phyloP scores from a whole-genome alignment of 1,140 invertebrate genomes.

The Aphis craccivora region DNA sequence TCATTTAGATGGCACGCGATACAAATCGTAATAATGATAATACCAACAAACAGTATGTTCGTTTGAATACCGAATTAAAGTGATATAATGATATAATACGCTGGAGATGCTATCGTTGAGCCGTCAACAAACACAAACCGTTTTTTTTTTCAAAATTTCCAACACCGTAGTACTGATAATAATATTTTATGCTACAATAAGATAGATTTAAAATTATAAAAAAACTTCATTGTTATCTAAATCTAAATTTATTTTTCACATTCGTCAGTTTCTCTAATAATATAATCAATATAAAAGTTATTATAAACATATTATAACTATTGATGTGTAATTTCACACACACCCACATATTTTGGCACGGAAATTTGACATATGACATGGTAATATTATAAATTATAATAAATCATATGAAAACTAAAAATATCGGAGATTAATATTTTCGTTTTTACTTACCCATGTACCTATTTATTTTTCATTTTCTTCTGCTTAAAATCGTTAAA shows the following conservation, averaged over 20 bases:
- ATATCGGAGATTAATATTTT: no score
- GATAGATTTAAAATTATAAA: not conserved
- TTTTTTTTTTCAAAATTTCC: not conserved
- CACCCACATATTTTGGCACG: no score
- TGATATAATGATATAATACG: not conserved
- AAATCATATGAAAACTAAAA: no score
- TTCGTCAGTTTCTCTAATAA: no score
- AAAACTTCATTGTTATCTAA: not conserved
- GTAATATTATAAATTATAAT: no score
- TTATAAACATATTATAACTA: no score
- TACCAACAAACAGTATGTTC: not conserved
- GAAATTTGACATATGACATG: no score
- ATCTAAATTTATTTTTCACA: not conserved
- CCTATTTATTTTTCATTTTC: no score
- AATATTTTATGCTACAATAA: not conserved
- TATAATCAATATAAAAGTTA: no score
- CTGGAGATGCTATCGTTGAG: not conserved
- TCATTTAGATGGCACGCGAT: not conserved
- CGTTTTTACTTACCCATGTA: no score
- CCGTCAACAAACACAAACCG: not conserved
- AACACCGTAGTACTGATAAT: not conserved
- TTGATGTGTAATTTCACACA: no score
- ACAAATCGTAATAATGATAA: not conserved
- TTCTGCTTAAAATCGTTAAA: no score
- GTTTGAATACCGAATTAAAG: not conserved